Evolutionary conservation across 2,113 vertebrate genomes (phyloP), one percentile per base, ranked within the genome.

Genomic region (Lagopus leucura): DNA sequence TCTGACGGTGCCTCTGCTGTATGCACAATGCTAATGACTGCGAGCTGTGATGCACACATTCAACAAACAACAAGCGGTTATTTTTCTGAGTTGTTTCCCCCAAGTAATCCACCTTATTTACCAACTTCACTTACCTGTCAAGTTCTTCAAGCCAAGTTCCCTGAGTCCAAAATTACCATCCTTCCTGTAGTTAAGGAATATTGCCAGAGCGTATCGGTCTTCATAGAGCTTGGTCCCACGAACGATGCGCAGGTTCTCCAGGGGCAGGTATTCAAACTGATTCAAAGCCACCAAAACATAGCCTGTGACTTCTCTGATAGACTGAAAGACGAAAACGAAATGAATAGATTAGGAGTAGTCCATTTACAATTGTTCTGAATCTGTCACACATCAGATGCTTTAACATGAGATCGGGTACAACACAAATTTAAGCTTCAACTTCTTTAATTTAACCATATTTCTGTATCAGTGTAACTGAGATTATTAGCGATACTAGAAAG

Each of bases 181-280:
- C 76, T 99, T 98, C 63, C 99, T 98, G 98, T 99, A 99, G 98
- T 99, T 99, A 11, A 99, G 98, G 96, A 99, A 99, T 93, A 99
- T 99, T 20, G 99, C 98, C 92, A 99, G 95, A 3, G 98, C 98
- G 17, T 99, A 99, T 20, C 98, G 98, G 34, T 99, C 98, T 71
- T 99, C 99, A 4, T 99, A 99, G 42, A 99, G 98, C 77, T 99
- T 99, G 92, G 98, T 99, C 10, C 99, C 99, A 6, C 99, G 98
- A 34, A 99, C 97, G 50, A 99, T 99, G 60, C 99, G 98, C 38
- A 99, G 98, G 93, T 99, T 99, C 97, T 99, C 99, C 98, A 99
- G 72, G 3, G 99, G 99, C 91, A 99, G 98, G 95, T 99, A 98
- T 36, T 99, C 99, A 70, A 99, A 99, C 97, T 99, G 99, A 96